Evolutionary conservation across 2,888 invertebrate genomes (phyloP).

Genomic region (Trichopoda pennipes): DNA sequence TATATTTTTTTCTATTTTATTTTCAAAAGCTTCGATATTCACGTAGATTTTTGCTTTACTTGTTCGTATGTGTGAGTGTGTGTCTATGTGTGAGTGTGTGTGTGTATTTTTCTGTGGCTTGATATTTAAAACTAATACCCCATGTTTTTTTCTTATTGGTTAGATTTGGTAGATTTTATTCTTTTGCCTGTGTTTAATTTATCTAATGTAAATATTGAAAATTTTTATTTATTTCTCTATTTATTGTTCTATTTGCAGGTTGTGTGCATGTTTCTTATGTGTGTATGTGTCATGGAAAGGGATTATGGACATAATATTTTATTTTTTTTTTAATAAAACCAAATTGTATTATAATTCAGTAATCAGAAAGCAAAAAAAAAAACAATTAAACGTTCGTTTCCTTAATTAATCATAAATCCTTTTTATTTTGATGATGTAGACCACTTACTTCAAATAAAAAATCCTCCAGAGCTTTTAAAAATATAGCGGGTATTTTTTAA

Average conservation of each 20-base stretch:
- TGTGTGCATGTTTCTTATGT: constrained; percentile 3
- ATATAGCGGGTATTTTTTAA: no score
- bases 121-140: constrained; percentile 66
- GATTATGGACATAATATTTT: background rate
- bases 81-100: constrained; percentile 11
- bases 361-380: no score
- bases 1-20: constrained; percentile 44
- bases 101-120: background rate
- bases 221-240: constrained; percentile 41
- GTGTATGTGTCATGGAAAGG: background rate
- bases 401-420: no score
- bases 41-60: no score
- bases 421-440: no score
- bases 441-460: no score
- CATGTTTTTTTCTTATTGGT: constrained; percentile 46
- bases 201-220: constrained; percentile 53
- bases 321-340: background rate
- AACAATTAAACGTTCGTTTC: no score
- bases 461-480: no score
- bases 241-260: constrained; percentile 33
- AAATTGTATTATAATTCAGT: no score
- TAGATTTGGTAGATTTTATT: constrained; percentile 60
- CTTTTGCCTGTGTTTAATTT: constrained; percentile 37
- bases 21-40: constrained; percentile 2
- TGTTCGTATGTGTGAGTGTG: no score